A percentile compares a stretch with the other conserved stretches of the same genome.
These are phyloP conservation scores for Lateolabrax maculatus DNA, from an alignment of 2,797 vertebrate genomes.

Conservation along the genomic window DNA sequence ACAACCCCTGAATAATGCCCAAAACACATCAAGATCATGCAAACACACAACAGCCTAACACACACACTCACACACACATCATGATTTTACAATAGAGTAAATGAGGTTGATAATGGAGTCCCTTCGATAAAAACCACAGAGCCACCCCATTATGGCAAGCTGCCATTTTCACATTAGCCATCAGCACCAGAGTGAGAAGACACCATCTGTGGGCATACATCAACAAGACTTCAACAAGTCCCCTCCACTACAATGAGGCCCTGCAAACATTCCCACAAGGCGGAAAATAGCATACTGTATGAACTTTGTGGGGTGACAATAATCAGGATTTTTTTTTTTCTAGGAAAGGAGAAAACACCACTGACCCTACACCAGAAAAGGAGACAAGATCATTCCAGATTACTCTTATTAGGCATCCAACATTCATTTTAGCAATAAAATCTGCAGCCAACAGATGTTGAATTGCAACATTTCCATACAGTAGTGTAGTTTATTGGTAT, in stretches of 20 bases:
- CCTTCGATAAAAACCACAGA: conserved; percentile 62
- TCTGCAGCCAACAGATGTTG: conserved; percentile 19
- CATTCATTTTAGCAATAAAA: conserved; percentile 26
- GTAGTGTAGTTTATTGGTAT: neutral
- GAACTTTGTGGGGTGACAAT: conserved; percentile 22
- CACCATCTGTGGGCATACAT: conserved; percentile 77
- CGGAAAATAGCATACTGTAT: conserved; percentile 25
- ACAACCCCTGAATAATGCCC: conserved; percentile 1
- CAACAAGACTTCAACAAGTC: conserved; percentile 76
- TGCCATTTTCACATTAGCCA: conserved; percentile 76
- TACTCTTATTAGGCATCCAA: neutral
- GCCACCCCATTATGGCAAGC: conserved; percentile 57
- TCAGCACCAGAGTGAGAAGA: conserved; percentile 72
- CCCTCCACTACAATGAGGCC: conserved; percentile 29
- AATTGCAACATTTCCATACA: conserved; percentile 1
- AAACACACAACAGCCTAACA: conserved; percentile 1
- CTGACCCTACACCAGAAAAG: neutral
- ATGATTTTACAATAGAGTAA: conserved; percentile 40
- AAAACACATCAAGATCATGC: conserved; percentile 4
- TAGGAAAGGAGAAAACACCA: too few relatives aligned
- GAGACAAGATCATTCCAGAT: neutral
- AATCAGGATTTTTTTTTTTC: too few relatives aligned
- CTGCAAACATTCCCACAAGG: conserved; percentile 47
- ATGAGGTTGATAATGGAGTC: conserved; percentile 63
- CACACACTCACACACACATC: conserved; percentile 14